These are phyloP conservation scores for Peromyscus eremicus DNA, from an alignment of 2,797 vertebrate genomes.

Conservation along the genomic window DNA sequence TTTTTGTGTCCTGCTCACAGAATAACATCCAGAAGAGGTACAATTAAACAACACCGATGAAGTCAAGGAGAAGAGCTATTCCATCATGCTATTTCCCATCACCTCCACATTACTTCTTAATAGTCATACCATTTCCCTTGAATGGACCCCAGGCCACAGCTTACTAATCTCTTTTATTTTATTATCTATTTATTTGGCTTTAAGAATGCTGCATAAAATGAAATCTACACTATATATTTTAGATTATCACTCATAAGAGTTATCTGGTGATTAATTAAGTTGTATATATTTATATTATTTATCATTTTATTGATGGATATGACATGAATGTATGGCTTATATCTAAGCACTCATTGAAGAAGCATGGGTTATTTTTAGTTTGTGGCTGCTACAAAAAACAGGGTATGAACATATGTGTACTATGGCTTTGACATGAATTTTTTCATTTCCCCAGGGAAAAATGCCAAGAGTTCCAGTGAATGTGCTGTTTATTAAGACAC, in stretches of 20 bases:
- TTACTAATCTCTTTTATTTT: not conserved
- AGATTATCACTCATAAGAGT: not conserved
- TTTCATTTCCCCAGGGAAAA: not conserved
- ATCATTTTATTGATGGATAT: not conserved
- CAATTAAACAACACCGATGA: not conserved
- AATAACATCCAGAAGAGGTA: not conserved
- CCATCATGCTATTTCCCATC: not conserved
- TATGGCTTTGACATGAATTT: not conserved
- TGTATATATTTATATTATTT: not conserved
- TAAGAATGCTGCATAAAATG: not conserved
- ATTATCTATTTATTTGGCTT: not conserved
- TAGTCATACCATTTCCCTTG: not conserved
- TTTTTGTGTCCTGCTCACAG: not conserved
- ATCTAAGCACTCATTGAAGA: not conserved
- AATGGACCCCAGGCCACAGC: not conserved
- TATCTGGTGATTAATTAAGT: not conserved
- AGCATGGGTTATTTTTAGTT: not conserved
- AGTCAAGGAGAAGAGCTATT: not conserved
- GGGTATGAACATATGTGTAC: not conserved
- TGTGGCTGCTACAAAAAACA: not conserved
- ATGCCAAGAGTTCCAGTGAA: not conserved
- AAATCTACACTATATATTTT: not conserved
- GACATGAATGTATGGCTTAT: not conserved
- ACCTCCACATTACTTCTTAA: not conserved
- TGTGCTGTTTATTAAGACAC: not conserved